Conservation (phyloP, 2,888 invertebrate genomes). For the Cheilosia urbana region DNA sequence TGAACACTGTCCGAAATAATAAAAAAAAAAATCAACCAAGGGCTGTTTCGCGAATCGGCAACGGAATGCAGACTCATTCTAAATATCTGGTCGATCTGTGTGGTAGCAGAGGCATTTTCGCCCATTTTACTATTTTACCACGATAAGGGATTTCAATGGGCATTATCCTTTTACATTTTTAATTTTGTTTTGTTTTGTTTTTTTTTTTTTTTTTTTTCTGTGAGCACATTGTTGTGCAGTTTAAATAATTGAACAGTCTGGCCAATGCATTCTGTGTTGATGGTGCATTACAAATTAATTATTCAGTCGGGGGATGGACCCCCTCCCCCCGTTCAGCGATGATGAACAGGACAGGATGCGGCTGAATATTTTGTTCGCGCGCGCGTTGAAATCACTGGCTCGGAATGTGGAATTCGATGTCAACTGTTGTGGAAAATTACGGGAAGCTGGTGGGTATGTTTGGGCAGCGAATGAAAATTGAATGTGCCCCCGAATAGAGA, state of each 20-base stretch:
- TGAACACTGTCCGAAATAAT: conserved; percentile 48
- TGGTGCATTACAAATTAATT: conserved; percentile 69
- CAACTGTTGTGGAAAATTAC: background rate
- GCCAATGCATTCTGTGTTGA: conserved; percentile 40
- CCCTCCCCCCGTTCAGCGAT: conserved; percentile 1
- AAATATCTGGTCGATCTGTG: conserved; percentile 48
- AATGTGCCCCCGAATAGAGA: too few relatives aligned
- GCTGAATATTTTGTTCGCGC: background rate
- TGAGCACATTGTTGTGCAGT: conserved; percentile 51
- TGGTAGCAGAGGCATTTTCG: conserved; percentile 45
- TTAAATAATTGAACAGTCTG: conserved; percentile 69
- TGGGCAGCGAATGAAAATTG: background rate
- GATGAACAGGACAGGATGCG: background rate
- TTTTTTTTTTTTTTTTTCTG: conserved; percentile 8
- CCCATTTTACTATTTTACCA: background rate
- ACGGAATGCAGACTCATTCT: conserved; percentile 53
- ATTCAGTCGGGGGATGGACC: conserved; percentile 30
- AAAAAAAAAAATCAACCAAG: conserved; percentile 30
- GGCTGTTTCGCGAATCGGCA: conserved; percentile 56
- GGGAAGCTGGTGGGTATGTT: background rate
- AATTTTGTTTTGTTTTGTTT: conserved; percentile 19
- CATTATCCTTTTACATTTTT: conserved; percentile 50
- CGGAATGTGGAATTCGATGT: conserved; percentile 7
- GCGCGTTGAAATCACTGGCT: background rate
- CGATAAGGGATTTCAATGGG: conserved; percentile 38